Conservation (phyloP, 2,888 invertebrate species). For the Caenorhabditis sp. region DNA sequence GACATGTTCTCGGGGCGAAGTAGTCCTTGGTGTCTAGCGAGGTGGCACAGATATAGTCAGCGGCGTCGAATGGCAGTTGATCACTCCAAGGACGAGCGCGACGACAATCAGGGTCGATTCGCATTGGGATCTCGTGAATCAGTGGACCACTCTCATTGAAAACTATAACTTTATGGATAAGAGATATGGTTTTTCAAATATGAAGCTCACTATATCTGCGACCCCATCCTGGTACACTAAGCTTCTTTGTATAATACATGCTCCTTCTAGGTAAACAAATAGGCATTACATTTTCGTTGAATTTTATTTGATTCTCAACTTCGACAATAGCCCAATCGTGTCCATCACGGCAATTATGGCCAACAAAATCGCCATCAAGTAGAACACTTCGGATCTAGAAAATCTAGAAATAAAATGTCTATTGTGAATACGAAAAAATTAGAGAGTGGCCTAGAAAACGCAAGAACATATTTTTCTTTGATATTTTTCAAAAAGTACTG, state of each 20-base stretch:
- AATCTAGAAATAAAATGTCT: slow-evolving; percentile 1
- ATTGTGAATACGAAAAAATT: too few relatives aligned
- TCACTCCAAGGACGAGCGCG: slow-evolving; percentile 60
- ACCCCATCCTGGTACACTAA: slow-evolving; percentile 68
- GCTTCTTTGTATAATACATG: slow-evolving; percentile 28
- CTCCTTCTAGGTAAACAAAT: slow-evolving; percentile 61
- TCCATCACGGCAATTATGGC: slow-evolving; percentile 54
- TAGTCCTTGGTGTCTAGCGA: slow-evolving; percentile 58
- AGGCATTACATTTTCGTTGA: slow-evolving; percentile 53
- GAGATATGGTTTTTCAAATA: background rate
- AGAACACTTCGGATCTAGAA: slow-evolving; percentile 58
- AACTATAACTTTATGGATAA: too few relatives aligned
- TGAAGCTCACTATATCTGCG: slow-evolving; percentile 50
- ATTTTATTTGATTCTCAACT: slow-evolving; percentile 58
- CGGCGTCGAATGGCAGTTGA: slow-evolving; percentile 53
- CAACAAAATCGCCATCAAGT: slow-evolving; percentile 61
- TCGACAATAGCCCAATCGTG: slow-evolving; percentile 70
- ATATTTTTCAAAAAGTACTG: too few relatives aligned
- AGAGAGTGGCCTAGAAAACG: too few relatives aligned
- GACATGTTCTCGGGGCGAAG: slow-evolving; percentile 63
- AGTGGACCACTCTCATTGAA: slow-evolving; percentile 61
- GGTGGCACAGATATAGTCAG: slow-evolving; percentile 66
- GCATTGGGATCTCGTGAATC: slow-evolving; percentile 67
- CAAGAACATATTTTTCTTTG: too few relatives aligned
- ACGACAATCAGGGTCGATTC: slow-evolving; percentile 56